Evolutionary conservation across 2,113 vertebrate genomes (phyloP), one percentile per base, ranked within the genome.

Genomic region (Brachypodius melanocephalos): DNA sequence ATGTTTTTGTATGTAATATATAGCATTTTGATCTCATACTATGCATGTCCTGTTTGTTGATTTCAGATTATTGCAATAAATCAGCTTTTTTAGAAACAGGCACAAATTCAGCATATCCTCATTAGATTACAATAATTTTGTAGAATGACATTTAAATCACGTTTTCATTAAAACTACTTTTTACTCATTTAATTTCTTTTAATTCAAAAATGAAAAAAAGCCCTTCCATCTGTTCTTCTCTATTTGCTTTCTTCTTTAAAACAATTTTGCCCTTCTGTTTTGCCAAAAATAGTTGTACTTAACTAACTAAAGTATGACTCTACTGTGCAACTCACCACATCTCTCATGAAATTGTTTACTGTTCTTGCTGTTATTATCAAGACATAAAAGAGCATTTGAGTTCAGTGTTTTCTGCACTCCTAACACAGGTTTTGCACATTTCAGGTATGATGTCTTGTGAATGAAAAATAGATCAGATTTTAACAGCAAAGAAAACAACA

Each of bases 261-360:
- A 93, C 93, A 76, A 88, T 95, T 96, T 96, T 95, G 38, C 83
- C 79, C 69, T 97, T 96, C 71, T 97, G 62, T 96, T 97, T 97
- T 95, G 49, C 84, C 97, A 95, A 94, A 97, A 97, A 93, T 95
- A 97, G 93, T 96, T 96, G 65, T 96, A 95, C 75, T 97, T 95
- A 95, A 79, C 94, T 97, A 92, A 61, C 57, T 96, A 59, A 89
- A 93, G 85, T 96, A 92, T 92, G 36, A 95, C 85, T 73, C 69
- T 67, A 83, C 92, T 76, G 40, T 94, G 72, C 69, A 93, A 77
- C 72, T 97, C 83, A 73, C 49, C 15, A 69, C 63, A 77, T 91
- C 65, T 88, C 75, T 82, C 25, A 26, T 55, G 17, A 91, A 93
- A 85, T 8, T 86, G 62, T 45, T 88, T 95, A 85, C 52, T 59